Evolutionary conservation across 2,888 invertebrate species (phyloP), one percentile per base, ranked within the genome.

Genomic region (Cenopis cana): DNA sequence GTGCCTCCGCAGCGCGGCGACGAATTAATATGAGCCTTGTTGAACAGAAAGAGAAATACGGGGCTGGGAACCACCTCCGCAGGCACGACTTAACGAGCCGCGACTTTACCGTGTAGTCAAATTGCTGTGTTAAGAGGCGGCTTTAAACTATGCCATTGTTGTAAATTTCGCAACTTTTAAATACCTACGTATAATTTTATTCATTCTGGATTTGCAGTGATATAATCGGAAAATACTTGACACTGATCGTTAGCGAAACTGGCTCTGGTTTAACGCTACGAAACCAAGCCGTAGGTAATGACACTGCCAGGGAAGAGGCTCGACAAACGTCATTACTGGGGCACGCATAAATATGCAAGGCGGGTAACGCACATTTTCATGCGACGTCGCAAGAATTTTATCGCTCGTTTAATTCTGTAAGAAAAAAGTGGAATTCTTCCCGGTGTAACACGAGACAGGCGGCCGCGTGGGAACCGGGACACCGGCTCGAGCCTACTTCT

Each of bases 331-430:
- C 92, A 93, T 93, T 93, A 93, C 91, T 84, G 84, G 84, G 88
- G 82, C 87, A 89, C 91, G 87, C 90, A 93, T 93, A 93, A 93
- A 91, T 93, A 93, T 93, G 93, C 93, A 93, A 90, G 93, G 87
- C 93, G 92, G 92, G 93, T 93, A 90, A 92, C 91, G 92, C 90
- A 93, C 92, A 93, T 93, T 93, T 93, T 92, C 92, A 92, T 91
- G 93, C 89, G 91, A 93, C 93, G 91, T 91, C 91, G 89, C 91
- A 88, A 89, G 93, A 93, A 93, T 93, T 92, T 93, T 93, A 93
- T 93, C 93, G 90, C 88, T 85, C 89, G 91, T 91, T 93, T 93
- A 93, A 93, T 93, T 93, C 89, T 88, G 87, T 88, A 86, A 88
- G 89, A 89, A 90, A 91, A 89, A 91, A 91, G 86, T 88, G 88